Conservation (phyloP, 2,113 vertebrate species). For the Prunella fulvescens region DNA sequence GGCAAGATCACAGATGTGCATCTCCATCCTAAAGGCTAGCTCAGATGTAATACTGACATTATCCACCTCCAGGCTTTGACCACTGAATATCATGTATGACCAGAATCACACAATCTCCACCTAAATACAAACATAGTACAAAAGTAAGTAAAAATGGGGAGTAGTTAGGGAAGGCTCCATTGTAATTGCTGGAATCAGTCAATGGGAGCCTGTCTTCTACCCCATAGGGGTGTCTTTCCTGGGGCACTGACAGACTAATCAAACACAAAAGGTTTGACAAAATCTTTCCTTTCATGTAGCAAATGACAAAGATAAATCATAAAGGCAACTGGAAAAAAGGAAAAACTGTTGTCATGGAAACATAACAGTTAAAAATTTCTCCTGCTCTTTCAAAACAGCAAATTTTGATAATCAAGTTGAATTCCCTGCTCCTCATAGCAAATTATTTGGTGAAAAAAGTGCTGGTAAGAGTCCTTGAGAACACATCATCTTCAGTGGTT, state of each 20-base stretch:
- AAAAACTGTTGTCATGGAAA: slow-evolving; percentile 40
- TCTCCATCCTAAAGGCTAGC: neutral
- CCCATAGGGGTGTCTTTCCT: neutral
- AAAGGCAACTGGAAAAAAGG: neutral
- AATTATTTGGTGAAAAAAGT: slow-evolving; percentile 1
- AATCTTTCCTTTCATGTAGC: neutral
- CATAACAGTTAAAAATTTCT: slow-evolving; percentile 26
- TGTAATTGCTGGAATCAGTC: neutral
- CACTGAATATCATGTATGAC: neutral
- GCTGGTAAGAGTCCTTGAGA: neutral
- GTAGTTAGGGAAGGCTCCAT: neutral
- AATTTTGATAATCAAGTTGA: slow-evolving; percentile 40
- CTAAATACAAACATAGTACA: neutral
- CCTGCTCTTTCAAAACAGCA: neutral
- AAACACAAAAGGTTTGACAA: neutral
- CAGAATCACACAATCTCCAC: neutral
- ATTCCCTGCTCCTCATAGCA: neutral
- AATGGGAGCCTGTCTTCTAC: neutral
- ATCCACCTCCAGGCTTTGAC: neutral
- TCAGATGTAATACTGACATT: neutral
- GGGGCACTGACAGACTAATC: neutral
- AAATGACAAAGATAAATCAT: neutral
- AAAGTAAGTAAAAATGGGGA: neutral
- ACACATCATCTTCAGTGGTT: neutral
- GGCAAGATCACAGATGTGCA: neutral